Evolutionary conservation across 2,113 vertebrate genomes (phyloP).

Genomic region (Carassius auratus): DNA sequence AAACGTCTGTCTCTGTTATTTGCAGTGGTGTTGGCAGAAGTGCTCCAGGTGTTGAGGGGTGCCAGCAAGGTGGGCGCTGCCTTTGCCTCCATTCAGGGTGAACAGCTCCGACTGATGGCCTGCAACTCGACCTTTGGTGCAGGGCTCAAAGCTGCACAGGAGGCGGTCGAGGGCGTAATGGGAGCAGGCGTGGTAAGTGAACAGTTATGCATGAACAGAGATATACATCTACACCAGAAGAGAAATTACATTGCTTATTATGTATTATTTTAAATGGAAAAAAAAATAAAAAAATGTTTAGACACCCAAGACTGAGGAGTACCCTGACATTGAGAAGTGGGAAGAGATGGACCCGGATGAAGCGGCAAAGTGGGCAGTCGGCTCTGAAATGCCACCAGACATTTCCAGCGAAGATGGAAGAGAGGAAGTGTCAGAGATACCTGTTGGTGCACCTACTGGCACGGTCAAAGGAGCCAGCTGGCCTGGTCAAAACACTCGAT

Average conservation of each 20-base stretch:
- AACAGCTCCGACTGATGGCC: slow-evolving; percentile 71
- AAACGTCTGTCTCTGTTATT: background rate
- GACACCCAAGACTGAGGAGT: slow-evolving; percentile 68
- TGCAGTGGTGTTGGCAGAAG: slow-evolving; percentile 71
- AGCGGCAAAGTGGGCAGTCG: slow-evolving; percentile 70
- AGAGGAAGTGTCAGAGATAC: background rate
- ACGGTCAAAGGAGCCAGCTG: slow-evolving; percentile 51
- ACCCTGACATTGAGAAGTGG: slow-evolving; percentile 72
- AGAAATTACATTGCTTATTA: background rate
- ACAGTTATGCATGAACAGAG: background rate
- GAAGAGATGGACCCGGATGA: slow-evolving; percentile 72
- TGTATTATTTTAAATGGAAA: background rate
- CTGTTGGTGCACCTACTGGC: slow-evolving; percentile 19
- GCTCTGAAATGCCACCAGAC: slow-evolving; percentile 53
- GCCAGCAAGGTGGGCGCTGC: slow-evolving; percentile 76
- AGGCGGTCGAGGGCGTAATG: slow-evolving; percentile 63
- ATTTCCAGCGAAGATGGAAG: background rate
- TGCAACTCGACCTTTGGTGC: slow-evolving; percentile 73
- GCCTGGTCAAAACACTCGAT: slow-evolving; percentile 65
- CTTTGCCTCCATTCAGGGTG: slow-evolving; percentile 70
- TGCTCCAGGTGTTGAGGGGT: slow-evolving; percentile 76
- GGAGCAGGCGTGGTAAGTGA: slow-evolving; percentile 47
- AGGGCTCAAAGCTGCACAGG: slow-evolving; percentile 68
- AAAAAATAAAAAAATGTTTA: slow-evolving; percentile 32
- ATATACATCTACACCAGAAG: background rate